phyloP scores from a whole-genome alignment of 2,888 invertebrate species.

The Synanthedon myopaeformis region DNA sequence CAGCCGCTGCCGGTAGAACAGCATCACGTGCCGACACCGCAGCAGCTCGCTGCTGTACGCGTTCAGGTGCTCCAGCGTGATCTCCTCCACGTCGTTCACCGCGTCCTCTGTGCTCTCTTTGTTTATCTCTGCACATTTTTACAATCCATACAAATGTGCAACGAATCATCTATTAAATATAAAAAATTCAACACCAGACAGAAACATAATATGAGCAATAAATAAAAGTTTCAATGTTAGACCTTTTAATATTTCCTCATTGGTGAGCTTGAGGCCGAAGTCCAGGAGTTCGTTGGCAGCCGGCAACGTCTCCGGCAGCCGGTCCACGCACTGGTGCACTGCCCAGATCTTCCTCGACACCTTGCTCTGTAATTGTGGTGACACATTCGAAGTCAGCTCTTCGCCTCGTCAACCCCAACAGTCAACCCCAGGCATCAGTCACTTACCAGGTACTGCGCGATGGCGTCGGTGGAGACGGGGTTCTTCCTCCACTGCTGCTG shows the following conservation, averaged over 20 bases:
- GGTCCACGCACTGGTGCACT: slow-evolving; percentile 81
- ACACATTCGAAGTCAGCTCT: background rate
- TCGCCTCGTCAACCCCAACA: background rate
- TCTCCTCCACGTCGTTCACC: slow-evolving; percentile 34
- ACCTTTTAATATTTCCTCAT: slow-evolving; percentile 72
- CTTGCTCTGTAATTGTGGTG: slow-evolving; percentile 72
- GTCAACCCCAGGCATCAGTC: no score
- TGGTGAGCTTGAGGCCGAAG: slow-evolving; percentile 78
- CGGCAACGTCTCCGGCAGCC: slow-evolving; percentile 78
- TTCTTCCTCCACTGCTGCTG: slow-evolving; percentile 84
- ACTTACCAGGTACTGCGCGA: slow-evolving; percentile 77
- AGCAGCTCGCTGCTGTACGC: slow-evolving; percentile 76
- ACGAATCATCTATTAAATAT: background rate
- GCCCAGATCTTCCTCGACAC: slow-evolving; percentile 83
- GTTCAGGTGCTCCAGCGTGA: slow-evolving; percentile 63
- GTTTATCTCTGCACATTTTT: slow-evolving; percentile 38
- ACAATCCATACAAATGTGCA: background rate
- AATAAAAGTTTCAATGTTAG: slow-evolving; percentile 15
- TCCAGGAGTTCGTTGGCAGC: slow-evolving; percentile 80
- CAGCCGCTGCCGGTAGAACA: slow-evolving; percentile 78
- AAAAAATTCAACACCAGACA: background rate
- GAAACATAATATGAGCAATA: no score
- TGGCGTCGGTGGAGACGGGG: slow-evolving; percentile 77
- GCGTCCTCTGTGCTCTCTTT: slow-evolving; percentile 32
- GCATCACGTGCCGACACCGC: slow-evolving; percentile 73